phyloP scores from a whole-genome alignment of 2,797 vertebrate species.

The Argentina silus region DNA sequence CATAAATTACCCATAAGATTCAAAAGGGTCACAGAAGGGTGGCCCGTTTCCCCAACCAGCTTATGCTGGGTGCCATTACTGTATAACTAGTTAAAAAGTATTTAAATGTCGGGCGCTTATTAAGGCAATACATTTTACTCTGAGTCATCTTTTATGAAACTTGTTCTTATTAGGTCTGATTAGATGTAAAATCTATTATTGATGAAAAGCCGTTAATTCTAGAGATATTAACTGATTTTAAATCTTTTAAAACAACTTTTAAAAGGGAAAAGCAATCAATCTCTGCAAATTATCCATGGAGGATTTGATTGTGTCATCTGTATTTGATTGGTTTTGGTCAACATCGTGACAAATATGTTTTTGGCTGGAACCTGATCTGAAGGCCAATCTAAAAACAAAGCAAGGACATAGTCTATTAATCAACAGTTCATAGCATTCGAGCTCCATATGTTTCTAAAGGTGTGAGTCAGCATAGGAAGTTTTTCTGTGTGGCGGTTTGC shows the following conservation, averaged over 20 bases:
- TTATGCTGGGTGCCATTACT: background rate
- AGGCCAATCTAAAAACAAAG: background rate
- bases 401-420: background rate
- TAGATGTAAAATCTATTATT: slow-evolving; percentile 25
- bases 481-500: background rate
- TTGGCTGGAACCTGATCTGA: background rate
- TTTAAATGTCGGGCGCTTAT: slow-evolving; percentile 56
- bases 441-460: background rate
- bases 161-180: slow-evolving; percentile 13
- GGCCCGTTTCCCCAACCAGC: too few species aligned
- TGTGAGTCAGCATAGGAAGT: background rate
- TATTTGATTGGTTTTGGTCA: background rate
- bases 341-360: background rate
- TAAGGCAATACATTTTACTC: slow-evolving; percentile 34
- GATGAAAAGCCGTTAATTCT: slow-evolving; percentile 10
- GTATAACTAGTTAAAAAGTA: slow-evolving; percentile 11
- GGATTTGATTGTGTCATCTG: background rate
- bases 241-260: background rate
- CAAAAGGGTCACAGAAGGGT: slow-evolving; percentile 1
- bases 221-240: too few species aligned
- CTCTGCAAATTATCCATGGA: background rate
- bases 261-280: background rate
- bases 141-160: slow-evolving; percentile 9
- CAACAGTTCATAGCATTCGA: background rate
- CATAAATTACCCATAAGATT: background rate